phyloP scores from a whole-genome alignment of 2,113 vertebrate genomes.

The Cebus imitator region DNA sequence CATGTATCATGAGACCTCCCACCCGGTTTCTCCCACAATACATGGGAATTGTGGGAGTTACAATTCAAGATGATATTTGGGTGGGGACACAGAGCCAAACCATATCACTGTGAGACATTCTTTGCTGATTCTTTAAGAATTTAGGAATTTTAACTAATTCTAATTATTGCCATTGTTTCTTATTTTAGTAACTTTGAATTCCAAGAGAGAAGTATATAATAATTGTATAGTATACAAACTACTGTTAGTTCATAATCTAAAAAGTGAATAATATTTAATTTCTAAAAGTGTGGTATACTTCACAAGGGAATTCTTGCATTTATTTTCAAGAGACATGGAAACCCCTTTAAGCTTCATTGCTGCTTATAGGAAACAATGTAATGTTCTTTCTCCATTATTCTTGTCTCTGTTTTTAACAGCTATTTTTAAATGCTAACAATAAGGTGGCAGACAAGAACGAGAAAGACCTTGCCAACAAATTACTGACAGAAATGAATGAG shows the following conservation, averaged over 20 bases:
- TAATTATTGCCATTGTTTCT: conserved; percentile 28
- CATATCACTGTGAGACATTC: not conserved
- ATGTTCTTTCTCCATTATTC: conserved; percentile 86
- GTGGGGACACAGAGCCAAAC: too few species aligned
- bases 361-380: conserved; percentile 81
- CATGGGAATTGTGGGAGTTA: too few species aligned
- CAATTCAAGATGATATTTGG: too few species aligned
- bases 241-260: conserved; percentile 21
- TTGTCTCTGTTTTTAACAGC: conserved; percentile 93
- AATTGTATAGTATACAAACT: not conserved
- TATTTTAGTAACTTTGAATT: conserved; percentile 25
- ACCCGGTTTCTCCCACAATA: too few species aligned
- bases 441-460: conserved; percentile 98
- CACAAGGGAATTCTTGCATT: conserved; percentile 16
- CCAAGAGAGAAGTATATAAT: not conserved
- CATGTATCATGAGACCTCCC: too few species aligned
- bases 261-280: conserved; percentile 31
- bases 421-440: conserved; percentile 97
- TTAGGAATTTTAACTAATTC: not conserved
- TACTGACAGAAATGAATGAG: conserved; percentile 99
- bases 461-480: conserved; percentile 99
- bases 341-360: conserved; percentile 64
- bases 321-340: conserved; percentile 57
- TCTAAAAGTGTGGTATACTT: conserved; percentile 53
- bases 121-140: conserved; percentile 25